phyloP scores from a whole-genome alignment of 2,888 invertebrate genomes.

The Beris morrisii region DNA sequence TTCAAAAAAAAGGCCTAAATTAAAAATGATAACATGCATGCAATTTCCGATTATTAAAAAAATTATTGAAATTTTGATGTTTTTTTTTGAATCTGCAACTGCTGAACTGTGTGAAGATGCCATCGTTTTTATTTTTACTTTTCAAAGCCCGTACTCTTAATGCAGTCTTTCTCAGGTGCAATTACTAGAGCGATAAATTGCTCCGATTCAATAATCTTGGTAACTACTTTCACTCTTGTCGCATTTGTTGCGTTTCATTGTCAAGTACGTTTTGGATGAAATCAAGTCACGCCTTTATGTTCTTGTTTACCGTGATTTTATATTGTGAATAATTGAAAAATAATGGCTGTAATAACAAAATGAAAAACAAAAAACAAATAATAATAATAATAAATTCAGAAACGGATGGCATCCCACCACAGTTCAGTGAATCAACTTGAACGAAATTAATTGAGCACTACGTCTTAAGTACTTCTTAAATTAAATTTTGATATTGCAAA shows the following conservation, averaged over 20 bases:
- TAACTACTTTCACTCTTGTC: not conserved
- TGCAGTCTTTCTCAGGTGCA: too few relatives aligned
- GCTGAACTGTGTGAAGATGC: slow-evolving; percentile 9
- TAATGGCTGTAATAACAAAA: not conserved
- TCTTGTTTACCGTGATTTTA: too few relatives aligned
- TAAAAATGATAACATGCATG: too few relatives aligned
- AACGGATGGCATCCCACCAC: too few relatives aligned
- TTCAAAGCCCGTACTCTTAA: not conserved
- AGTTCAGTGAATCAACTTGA: too few relatives aligned
- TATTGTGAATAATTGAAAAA: too few relatives aligned
- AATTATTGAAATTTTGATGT: not conserved
- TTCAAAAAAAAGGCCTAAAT: slow-evolving; percentile 33
- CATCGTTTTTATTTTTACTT: slow-evolving; percentile 9
- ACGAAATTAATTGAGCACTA: too few relatives aligned
- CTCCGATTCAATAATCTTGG: not conserved
- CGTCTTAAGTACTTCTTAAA: not conserved
- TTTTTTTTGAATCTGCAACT: slow-evolving; percentile 10
- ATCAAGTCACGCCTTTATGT: too few relatives aligned
- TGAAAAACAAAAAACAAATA: not conserved
- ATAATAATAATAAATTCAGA: too few relatives aligned
- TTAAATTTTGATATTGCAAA: not conserved
- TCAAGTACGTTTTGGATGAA: too few relatives aligned
- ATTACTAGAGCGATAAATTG: not conserved
- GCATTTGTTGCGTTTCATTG: not conserved
- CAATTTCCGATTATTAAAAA: too few relatives aligned